Conservation (phyloP, 2,113 vertebrate genomes). For the Ivindomyrus marchei region DNA sequence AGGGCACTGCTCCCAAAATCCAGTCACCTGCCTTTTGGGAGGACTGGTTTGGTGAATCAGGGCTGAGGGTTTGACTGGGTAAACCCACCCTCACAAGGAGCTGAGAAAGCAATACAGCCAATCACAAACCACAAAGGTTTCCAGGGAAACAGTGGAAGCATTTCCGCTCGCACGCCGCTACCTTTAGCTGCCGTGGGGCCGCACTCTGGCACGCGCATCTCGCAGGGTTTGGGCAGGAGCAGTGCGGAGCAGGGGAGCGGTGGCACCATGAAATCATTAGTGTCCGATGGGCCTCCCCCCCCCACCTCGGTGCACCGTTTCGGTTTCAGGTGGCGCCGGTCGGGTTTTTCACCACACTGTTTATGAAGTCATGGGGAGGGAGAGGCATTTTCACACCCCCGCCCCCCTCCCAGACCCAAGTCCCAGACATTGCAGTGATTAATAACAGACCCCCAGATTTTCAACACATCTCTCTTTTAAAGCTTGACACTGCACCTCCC, state of each 20-base stretch:
- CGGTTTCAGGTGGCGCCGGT: not conserved
- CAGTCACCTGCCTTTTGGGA: not conserved
- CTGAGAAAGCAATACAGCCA: not conserved
- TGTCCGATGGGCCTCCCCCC: not conserved
- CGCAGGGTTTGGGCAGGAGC: not conserved
- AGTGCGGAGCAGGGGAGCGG: not conserved
- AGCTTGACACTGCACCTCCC: not conserved
- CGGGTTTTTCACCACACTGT: not conserved
- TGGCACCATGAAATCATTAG: not conserved
- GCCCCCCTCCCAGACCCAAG: not conserved
- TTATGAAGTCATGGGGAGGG: not conserved
- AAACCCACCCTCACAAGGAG: not conserved
- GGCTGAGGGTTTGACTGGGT: not conserved
- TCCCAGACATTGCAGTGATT: conserved; percentile 6
- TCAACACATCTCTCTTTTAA: conserved; percentile 8
- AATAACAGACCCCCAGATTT: conserved; percentile 7
- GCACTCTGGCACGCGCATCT: not conserved
- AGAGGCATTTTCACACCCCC: not conserved
- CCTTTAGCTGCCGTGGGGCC: not conserved
- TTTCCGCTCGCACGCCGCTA: not conserved
- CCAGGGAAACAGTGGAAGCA: not conserved
- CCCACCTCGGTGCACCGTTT: not conserved
- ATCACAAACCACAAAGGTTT: not conserved
- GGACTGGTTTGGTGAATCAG: not conserved
- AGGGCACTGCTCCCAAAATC: not conserved